These are phyloP conservation scores for Apis laboriosa DNA, from an alignment of 1,140 invertebrate genomes.

Conservation along the genomic window DNA sequence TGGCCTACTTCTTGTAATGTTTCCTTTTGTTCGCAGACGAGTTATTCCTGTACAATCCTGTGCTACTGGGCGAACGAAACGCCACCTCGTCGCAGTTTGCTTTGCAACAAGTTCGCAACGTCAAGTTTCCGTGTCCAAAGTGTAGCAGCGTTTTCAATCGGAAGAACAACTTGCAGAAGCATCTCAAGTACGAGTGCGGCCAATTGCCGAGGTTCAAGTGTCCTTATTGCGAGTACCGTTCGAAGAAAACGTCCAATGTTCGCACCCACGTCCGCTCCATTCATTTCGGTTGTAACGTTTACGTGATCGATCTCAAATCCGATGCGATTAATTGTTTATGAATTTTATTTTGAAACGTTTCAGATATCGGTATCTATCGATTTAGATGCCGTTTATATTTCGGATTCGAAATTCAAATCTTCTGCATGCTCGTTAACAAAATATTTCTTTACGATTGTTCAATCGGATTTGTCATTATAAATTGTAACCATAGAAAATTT, in stretches of 20 bases:
- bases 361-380: background rate
- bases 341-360: background rate
- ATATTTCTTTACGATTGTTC: no score
- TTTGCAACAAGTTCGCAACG: constrained; percentile 34
- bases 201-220: constrained; percentile 81
- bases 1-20: constrained; percentile 9
- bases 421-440: no score
- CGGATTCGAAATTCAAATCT: no score
- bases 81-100: constrained; percentile 9
- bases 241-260: constrained; percentile 78
- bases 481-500: no score
- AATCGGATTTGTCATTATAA: no score
- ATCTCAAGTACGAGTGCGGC: constrained; percentile 82
- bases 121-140: constrained; percentile 74
- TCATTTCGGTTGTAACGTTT: constrained; percentile 55
- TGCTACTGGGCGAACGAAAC: constrained; percentile 16
- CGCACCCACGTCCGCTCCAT: constrained; percentile 72
- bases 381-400: no score
- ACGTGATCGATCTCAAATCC: constrained; percentile 49
- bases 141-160: constrained; percentile 80
- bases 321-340: background rate
- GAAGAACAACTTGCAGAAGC: constrained; percentile 79
- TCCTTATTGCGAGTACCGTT: constrained; percentile 79
- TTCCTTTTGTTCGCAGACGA: constrained; percentile 66
- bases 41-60: constrained; percentile 32